Evolutionary conservation across 2,888 invertebrate species (phyloP), one percentile per base, ranked within the genome.

Genomic region (Hydraecia micacea): DNA sequence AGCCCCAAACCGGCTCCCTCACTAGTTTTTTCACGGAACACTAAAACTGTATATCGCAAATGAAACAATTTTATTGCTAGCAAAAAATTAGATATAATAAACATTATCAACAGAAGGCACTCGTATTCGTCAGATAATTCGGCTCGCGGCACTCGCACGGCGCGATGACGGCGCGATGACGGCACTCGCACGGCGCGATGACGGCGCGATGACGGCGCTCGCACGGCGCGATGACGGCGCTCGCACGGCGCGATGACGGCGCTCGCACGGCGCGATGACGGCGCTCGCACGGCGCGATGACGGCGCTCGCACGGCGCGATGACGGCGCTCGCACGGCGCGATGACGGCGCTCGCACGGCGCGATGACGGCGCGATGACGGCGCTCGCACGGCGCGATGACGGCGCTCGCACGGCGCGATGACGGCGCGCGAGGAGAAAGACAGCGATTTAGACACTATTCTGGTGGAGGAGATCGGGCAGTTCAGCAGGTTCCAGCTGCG

Each of bases 381-480:
- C 66, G 39, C 63, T 49, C 8, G 52, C 18, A 21, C 36, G 36
- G 36, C 36, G 32, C 32, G n/a, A n/a, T n/a, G n/a, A n/a, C 55
- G 39, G 18, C 42, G 52, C 71, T 49, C 7, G 52, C 18, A 21
- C 36, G 36, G 36, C 36, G n/a, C n/a, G 32, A 86, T 84, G 87
- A 21, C 32, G 62, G 66, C 60, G 18, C 32, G 66, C 46, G 78
- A 8, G 8, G 39, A 71, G 8, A 32, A 28, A n/a, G 55, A 68
- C 8, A 46, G 42, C 4, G 87, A 83, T 28, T 49, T 87, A 36
- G 89, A 95, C 72, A 89, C 88, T 11, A 92, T 95, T 21, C 83
- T 95, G 75, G 90, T 93, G 42, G 90, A 93, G 18, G 95, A 95
- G 76, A 87, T 95, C 21, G 95, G 95, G 0, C 92, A 95, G 88